Evolutionary conservation across 1,140 invertebrate species (phyloP), one percentile per base, ranked within the genome.

Genomic region (Penaeus japonicus): DNA sequence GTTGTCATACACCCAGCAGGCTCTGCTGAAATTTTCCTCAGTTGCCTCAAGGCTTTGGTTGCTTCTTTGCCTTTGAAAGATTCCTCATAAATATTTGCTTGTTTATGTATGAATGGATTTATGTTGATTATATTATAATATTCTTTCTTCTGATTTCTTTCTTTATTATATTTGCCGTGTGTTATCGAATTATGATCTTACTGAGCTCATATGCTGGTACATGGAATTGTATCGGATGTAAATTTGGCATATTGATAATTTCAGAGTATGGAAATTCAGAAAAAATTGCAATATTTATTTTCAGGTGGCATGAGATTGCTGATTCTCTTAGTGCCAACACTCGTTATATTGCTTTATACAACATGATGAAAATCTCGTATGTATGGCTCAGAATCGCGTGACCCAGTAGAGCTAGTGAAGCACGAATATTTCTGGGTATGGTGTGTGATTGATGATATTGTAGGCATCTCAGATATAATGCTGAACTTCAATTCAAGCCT

Each of bases 311-410:
- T 18, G 80, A 70, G 17, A 35, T 88, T 83, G 86, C 86, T 54
- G 86, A 88, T 73, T 77, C 79, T 32, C 86, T 88, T 17, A 88
- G 86, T 88, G 86, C 86, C 82, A 88, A 83, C 57, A 59, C 47
- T 39, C 79, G 86, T 18, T 83, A 75, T 70, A 82, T 88, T 75
- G 80, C 86, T n/a, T 88, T 88, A 59, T 59, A 82, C 86, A 88
- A 88, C 86, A 88, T 88, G 86, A 57, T 82, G 24, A 83, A 88
- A 32, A 88, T 88, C 65, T 82, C 86, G 86, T 88, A 88, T 88
- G 86, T 88, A 88, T 65, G 47, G 32, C 22, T 80, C 65, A 39
- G n/a, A 53, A 54, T 22, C 35, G 59, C 55, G 57, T 65, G 35
- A 10, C 47, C 47, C 47, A 47, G 47, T 47, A 47, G 47, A 10